Base-by-base conservation (phyloP, 2,797 vertebrate genomes). In the Chaenodraco wilsoni region DNA sequence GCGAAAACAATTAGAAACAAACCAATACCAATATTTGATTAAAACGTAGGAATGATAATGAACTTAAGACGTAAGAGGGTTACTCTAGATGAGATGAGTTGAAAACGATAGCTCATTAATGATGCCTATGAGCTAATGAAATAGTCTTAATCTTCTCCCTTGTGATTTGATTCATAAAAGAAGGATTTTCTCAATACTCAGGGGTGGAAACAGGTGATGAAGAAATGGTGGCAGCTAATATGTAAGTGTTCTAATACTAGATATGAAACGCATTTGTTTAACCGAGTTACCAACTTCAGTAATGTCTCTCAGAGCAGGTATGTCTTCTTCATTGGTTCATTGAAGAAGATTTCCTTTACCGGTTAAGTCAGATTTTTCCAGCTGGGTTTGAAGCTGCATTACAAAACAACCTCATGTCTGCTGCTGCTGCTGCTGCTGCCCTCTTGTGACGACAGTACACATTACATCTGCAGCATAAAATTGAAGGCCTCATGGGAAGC, bases 401-500 rank as follows among this genome's bases (percentile, higher is more conserved):
- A 37, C 16, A 78, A 50, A 51, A 8, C 16, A 56, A 37, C 56
- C 5, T 11, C 57, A 15, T 33, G 59, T 70, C 31, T 1, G 21
- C 21, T 21, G 21, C 21, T 21, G 19, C 19, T 19, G 56, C 37
- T 46, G 5, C 78, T 85, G 71, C 79, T 78, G 91, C 91, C 85
- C 83, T 23, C 92, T 62, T 41, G 83, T 89, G 93, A 76, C 13
- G 3, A 23, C 0, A 44, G 2, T 0, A 3, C 31, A 27, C 3
- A 82, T 61, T 57, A 50, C 82, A 72, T 5, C 62, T 51, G 64
- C 31, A 49, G 45, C 19, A 72, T 41, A 49, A 6, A 23, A 3
- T 1, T 37, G 31, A 17, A 17, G 55, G 13, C 27, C 7, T 1
- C 19, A 19, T 17, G 16, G 16, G 37, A 19, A 48, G 58, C 50